These are phyloP conservation scores for Cynaeus angustus DNA, from an alignment of 2,888 invertebrate species.

Conservation along the genomic window DNA sequence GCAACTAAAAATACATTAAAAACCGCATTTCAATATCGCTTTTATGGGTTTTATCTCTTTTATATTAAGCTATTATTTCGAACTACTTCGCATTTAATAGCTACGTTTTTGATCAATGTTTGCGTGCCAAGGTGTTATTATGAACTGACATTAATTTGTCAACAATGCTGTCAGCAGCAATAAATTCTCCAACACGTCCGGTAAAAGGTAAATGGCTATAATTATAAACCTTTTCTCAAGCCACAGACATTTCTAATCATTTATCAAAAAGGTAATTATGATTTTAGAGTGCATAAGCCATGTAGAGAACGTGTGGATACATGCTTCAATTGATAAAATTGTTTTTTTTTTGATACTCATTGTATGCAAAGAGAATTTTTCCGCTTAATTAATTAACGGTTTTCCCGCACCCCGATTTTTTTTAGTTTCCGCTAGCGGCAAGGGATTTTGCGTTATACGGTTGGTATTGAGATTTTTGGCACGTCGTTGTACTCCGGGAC, in stretches of 20 bases:
- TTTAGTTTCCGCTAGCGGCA: too few species aligned
- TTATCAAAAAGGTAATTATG: not conserved
- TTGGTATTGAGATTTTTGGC: too few species aligned
- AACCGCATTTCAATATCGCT: not conserved
- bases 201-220: conserved; percentile 4
- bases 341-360: too few species aligned
- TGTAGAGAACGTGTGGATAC: too few species aligned
- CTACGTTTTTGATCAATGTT: conserved; percentile 2
- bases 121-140: conserved; percentile 4
- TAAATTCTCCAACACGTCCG: conserved; percentile 4
- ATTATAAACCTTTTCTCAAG: not conserved
- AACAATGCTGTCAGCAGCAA: conserved; percentile 4
- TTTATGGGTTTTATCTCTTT: not conserved
- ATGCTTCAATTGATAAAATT: too few species aligned
- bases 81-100: not conserved
- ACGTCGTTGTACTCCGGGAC: too few species aligned
- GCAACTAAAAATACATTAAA: too few species aligned
- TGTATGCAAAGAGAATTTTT: too few species aligned
- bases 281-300: too few species aligned
- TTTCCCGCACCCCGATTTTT: too few species aligned
- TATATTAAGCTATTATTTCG: not conserved
- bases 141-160: conserved; percentile 4
- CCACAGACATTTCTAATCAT: not conserved
- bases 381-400: too few species aligned
- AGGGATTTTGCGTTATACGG: too few species aligned